These are phyloP conservation scores for Corydoras maculifer DNA, from an alignment of 2,113 vertebrate genomes.

Conservation along the genomic window DNA sequence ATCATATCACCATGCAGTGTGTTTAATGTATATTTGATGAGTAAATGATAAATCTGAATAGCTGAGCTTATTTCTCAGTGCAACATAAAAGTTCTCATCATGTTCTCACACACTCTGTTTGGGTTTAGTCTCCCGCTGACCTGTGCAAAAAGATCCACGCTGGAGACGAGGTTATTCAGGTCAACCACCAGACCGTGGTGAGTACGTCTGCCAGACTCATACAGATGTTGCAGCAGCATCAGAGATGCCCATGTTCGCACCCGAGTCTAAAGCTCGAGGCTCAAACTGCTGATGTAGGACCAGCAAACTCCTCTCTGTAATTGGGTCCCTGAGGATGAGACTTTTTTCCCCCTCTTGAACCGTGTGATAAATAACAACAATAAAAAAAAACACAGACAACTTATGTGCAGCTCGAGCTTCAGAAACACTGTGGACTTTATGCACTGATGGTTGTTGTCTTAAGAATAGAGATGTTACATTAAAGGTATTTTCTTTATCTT, in stretches of 20 bases:
- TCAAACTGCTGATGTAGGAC: not conserved
- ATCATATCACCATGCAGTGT: too few species aligned
- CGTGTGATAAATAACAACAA: not conserved
- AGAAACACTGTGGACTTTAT: too few species aligned
- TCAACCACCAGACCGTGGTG: constrained; percentile 70
- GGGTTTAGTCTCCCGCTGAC: constrained; percentile 66
- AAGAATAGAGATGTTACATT: too few species aligned
- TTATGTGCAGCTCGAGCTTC: too few species aligned
- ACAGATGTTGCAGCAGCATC: not conserved
- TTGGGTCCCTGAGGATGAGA: not conserved
- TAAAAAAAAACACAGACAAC: not conserved
- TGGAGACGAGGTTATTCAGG: constrained; percentile 67
- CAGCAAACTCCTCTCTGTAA: not conserved
- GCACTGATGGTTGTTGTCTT: too few species aligned
- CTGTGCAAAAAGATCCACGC: constrained; percentile 73
- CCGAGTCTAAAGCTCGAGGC: not conserved
- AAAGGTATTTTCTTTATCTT: too few species aligned
- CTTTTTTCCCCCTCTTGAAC: not conserved
- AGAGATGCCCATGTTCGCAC: not conserved
- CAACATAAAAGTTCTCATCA: too few species aligned
- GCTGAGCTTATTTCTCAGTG: too few species aligned
- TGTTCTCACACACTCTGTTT: constrained; percentile 1
- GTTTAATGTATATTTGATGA: too few species aligned
- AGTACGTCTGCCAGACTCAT: constrained; percentile 42
- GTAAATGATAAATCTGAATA: too few species aligned